A percentile compares a stretch with the other conserved stretches of the same genome.
Evolutionary conservation across 1,140 invertebrate species (phyloP).

Genomic region (Pinna nobilis): DNA sequence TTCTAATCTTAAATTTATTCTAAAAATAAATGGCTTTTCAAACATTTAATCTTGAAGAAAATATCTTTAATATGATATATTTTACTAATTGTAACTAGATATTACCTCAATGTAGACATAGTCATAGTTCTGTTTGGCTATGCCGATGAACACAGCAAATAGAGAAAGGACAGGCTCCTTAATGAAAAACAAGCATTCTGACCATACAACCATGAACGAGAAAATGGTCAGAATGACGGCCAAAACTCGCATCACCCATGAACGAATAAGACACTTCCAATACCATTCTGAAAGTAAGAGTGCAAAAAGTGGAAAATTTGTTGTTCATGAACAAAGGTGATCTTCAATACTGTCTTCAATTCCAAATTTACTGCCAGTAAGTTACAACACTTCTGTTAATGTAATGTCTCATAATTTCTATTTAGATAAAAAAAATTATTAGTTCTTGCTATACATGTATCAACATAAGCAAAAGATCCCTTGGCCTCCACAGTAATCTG

Average conservation of each 20-base stretch:
- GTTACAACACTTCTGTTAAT: too few relatives aligned
- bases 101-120: slow-evolving; percentile 96
- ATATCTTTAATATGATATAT: neutral
- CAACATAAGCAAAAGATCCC: too few relatives aligned
- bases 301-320: neutral
- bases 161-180: slow-evolving; percentile 92
- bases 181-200: slow-evolving; percentile 98
- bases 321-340: neutral
- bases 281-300: slow-evolving; percentile 88
- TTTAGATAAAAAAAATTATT: too few relatives aligned
- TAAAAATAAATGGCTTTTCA: too few relatives aligned
- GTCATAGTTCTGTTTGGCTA: slow-evolving; percentile 88
- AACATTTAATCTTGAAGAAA: neutral
- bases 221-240: slow-evolving; percentile 86
- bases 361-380: neutral
- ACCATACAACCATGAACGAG: slow-evolving; percentile 96
- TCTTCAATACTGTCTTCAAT: neutral
- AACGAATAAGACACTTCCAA: slow-evolving; percentile 90
- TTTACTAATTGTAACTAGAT: too few relatives aligned
- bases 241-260: slow-evolving; percentile 83
- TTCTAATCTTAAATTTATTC: too few relatives aligned
- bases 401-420: too few relatives aligned
- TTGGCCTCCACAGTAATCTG: too few relatives aligned
- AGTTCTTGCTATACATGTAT: too few relatives aligned
- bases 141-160: slow-evolving; percentile 93